Evolutionary conservation across 2,113 vertebrate species (phyloP).

Genomic region (Nycticryphes semicollaris): DNA sequence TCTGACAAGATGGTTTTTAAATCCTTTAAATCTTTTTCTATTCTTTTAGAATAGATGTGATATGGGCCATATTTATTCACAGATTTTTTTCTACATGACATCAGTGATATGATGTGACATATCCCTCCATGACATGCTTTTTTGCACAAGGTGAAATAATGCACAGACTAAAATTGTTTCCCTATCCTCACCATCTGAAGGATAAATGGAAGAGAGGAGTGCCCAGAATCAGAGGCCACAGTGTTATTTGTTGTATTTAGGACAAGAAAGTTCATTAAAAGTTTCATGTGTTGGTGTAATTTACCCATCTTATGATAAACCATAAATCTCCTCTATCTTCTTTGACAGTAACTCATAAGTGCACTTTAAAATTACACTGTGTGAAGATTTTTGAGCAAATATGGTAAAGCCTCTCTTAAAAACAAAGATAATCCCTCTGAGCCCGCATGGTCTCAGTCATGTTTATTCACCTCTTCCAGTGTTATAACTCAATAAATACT

Average conservation of each 20-base stretch:
- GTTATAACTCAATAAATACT: constrained; percentile 44
- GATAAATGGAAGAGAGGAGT: neutral
- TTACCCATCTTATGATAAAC: neutral
- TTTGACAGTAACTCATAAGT: constrained; percentile 53
- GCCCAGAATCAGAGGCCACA: neutral
- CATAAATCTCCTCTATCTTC: constrained; percentile 30
- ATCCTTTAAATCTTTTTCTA: neutral
- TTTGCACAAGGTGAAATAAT: neutral
- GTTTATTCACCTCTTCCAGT: constrained; percentile 18
- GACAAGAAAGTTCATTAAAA: constrained; percentile 38
- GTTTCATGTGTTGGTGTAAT: neutral
- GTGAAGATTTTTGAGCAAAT: constrained; percentile 70
- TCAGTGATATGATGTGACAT: rapidly evolving
- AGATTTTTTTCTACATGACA: neutral
- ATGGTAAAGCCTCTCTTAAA: constrained; percentile 53
- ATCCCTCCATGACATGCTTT: neutral
- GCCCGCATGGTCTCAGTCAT: neutral
- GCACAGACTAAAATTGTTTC: neutral
- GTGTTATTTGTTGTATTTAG: neutral
- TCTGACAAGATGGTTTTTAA: neutral
- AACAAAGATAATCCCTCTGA: constrained; percentile 14
- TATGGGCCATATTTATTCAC: neutral
- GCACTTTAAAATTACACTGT: constrained; percentile 42
- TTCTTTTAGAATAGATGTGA: neutral
- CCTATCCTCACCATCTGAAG: neutral